Conservation (phyloP, 2,888 invertebrate genomes). For the Microctonus aethiopoides region DNA sequence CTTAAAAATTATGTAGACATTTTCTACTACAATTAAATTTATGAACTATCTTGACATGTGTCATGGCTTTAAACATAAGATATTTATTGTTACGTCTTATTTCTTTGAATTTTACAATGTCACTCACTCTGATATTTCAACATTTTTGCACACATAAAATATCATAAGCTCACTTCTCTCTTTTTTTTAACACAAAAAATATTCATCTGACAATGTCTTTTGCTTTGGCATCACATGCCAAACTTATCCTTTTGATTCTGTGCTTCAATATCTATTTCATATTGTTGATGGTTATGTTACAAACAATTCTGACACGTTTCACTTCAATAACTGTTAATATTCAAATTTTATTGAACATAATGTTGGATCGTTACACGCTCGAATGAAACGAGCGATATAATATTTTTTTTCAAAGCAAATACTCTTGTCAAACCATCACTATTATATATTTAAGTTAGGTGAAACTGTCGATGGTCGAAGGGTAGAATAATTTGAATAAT, state of each 20-base stretch:
- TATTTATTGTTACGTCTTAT: background rate
- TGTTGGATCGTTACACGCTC: background rate
- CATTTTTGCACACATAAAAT: background rate
- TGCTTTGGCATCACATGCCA: background rate
- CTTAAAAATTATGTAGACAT: no score
- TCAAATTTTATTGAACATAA: background rate
- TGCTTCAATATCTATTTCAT: background rate
- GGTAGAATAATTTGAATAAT: constrained; percentile 2
- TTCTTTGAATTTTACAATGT: background rate
- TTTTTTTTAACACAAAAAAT: background rate
- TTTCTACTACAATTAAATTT: background rate
- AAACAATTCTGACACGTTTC: background rate
- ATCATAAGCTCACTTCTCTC: no score
- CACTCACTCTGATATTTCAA: background rate
- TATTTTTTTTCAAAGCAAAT: background rate
- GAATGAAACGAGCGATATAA: background rate
- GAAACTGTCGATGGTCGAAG: background rate
- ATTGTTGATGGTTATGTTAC: background rate
- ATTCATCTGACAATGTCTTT: background rate
- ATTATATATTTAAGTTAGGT: background rate
- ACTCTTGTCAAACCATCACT: no score
- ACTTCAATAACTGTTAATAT: background rate
- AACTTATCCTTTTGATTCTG: background rate
- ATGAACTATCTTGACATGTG: background rate
- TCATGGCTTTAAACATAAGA: background rate